Conservation (phyloP, 1,140 invertebrate species). For the Drosophila orena region DNA sequence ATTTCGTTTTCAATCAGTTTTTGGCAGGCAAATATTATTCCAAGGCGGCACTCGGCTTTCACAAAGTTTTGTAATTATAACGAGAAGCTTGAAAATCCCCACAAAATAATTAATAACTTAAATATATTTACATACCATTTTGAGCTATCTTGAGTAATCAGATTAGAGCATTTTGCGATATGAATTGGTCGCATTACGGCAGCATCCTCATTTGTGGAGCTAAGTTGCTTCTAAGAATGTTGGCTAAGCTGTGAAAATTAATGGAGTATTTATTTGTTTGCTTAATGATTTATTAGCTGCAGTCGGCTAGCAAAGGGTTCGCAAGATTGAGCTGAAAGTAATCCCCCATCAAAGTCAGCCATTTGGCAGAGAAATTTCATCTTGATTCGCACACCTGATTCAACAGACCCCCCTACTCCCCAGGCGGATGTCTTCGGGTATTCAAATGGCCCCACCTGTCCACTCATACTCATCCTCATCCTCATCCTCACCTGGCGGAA, state of each 20-base stretch:
- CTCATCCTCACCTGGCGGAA: background rate
- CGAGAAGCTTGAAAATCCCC: constrained; percentile 46
- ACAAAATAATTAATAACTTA: constrained; percentile 79
- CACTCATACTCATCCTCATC: constrained; percentile 1
- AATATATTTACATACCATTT: constrained; percentile 71
- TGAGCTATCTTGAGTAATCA: constrained; percentile 61
- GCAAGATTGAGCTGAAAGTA: background rate
- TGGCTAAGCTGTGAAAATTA: constrained; percentile 77
- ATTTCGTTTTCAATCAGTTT: constrained; percentile 68
- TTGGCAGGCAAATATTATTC: constrained; percentile 73
- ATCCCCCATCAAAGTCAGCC: constrained; percentile 15
- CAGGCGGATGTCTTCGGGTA: constrained; percentile 44
- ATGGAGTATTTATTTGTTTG: constrained; percentile 80
- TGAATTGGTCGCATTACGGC: constrained; percentile 71
- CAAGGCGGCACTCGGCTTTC: constrained; percentile 20
- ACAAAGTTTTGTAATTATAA: constrained; percentile 58
- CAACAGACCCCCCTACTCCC: background rate
- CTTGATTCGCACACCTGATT: constrained; percentile 26
- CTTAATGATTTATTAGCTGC: constrained; percentile 75
- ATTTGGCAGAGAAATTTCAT: constrained; percentile 4
- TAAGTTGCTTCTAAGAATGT: constrained; percentile 6
- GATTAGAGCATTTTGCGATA: constrained; percentile 73
- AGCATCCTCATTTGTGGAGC: constrained; percentile 42
- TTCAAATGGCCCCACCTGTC: constrained; percentile 39
- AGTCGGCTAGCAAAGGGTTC: constrained; percentile 34